Evolutionary conservation across 1,140 invertebrate genomes (phyloP), one percentile per base, ranked within the genome.

Genomic region (Drosophila neocordata): DNA sequence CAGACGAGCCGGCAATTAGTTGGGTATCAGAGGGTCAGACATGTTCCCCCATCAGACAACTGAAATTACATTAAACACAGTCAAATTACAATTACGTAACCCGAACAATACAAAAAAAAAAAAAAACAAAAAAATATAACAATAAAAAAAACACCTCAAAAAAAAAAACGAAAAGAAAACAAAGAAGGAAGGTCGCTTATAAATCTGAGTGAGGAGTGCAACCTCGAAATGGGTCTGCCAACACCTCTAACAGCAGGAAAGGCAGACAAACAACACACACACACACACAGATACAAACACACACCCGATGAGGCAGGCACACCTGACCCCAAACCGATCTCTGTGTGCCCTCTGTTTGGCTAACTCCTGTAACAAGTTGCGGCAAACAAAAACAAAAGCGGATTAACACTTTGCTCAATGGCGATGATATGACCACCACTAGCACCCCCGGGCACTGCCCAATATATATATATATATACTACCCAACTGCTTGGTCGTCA

Each of bases 71-170:
- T 88, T 88, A 88, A 88, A 88, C 73, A 79, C 84, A 79, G 70
- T 88, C 65, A 88, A 88, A 88, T 88, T 79, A 57, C 76, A 88
- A 88, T 88, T 88, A 83, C 77, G 79, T 83, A 79, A 83, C 78
- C 78, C 67, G 44, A 65, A 69, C 55, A 41, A 13, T 15, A 35
- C 5, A 9, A 2, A 48, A 13, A 51, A 52, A 64, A 22, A 66
- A 51, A 13, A 52, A 41, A 27, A 35, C 4, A 9, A 1, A 48
- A 13, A 57, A 51, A 63, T 44, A 56, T 41, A 34, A 65, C 13
- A 57, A 58, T 38, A 66, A 62, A 35, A 44, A 44, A 13, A 41
- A 11, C 20, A 35, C 9, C 15, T 18, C 18, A 2, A 57, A 52
- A 64, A 24, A 66, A 53, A n/a, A 37, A 44, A 20, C 57, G 11